Evolutionary conservation across 2,888 invertebrate genomes (phyloP), one percentile per base, ranked within the genome.

Genomic region (Uloborus plumipes): DNA sequence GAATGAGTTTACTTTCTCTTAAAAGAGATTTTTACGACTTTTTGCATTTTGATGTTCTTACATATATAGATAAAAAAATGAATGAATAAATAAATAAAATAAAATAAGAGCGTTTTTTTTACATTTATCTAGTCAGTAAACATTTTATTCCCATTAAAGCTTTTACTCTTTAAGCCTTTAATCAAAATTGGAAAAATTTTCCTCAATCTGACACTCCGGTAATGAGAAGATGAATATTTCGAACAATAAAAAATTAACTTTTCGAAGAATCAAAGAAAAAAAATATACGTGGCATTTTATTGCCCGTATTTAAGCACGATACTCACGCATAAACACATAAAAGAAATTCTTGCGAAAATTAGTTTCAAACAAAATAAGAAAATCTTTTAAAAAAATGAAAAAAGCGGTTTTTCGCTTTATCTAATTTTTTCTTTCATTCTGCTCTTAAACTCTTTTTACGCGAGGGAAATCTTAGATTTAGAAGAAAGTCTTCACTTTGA

Each of bases 211-310:
- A 69, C 75, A 76, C 67, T 70, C 61, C 55, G 39, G 51, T 77
- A 77, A 77, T 77, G 77, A 77, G 77, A 77, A 77, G 70, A 77
- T 77, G 77, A 77, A 77, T 77, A 77, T 70, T 77, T 77, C 62
- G 70, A 77, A 77, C 70, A 62, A 62, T 66, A 26, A 31, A 77
- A 64, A 39, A 77, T 61, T 67, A 64, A 49, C 31, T 51, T 50
- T 47, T 20, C 64, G 16, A 22, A 31, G 47, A 53, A 47, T 61
- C 31, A 69, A 70, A 72, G 70, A 62, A 77, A 77, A 61, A 49
- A 67, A 6, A 39, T 31, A 69, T 66, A 58, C 58, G 3, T 50
- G 14, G 47, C 20, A 31, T 64, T 70, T 70, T 70, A 77, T 77
- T 61, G 47, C 77, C 15, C 18, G 49, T 55, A 39, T 70, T 77